Conservation (phyloP, 2,113 vertebrate species). For the Eptesicus fuscus region DNA sequence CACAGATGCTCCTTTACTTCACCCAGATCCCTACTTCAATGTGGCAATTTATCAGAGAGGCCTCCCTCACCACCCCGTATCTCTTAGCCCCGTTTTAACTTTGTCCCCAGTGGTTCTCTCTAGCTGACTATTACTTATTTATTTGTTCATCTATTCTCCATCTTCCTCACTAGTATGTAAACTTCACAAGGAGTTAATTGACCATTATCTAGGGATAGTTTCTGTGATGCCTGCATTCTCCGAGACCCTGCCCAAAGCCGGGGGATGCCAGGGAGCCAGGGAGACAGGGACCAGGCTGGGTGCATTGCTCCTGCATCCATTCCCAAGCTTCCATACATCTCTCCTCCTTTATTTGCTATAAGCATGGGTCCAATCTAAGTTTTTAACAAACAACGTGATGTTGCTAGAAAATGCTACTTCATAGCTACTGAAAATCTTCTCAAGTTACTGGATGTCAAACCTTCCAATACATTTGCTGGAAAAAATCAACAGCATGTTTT, state of each 20-base stretch:
- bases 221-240: not conserved
- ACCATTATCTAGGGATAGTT: not conserved
- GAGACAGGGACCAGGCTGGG: not conserved
- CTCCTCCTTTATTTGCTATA: not conserved
- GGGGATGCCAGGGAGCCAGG: not conserved
- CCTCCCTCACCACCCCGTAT: not conserved
- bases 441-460: not conserved
- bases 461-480: not conserved
- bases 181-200: not conserved
- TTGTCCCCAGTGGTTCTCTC: not conserved
- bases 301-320: not conserved
- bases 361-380: not conserved
- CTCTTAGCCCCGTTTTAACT: not conserved
- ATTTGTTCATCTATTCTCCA: not conserved
- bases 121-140: not conserved
- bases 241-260: not conserved
- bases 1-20: not conserved
- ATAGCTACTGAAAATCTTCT: not conserved
- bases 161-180: not conserved
- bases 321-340: not conserved
- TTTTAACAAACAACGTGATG: not conserved
- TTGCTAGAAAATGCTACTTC: not conserved
- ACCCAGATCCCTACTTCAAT: not conserved
- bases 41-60: not conserved
- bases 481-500: not conserved